Conservation (phyloP, 2,113 vertebrate species). For the Oncorhynchus masou region DNA sequence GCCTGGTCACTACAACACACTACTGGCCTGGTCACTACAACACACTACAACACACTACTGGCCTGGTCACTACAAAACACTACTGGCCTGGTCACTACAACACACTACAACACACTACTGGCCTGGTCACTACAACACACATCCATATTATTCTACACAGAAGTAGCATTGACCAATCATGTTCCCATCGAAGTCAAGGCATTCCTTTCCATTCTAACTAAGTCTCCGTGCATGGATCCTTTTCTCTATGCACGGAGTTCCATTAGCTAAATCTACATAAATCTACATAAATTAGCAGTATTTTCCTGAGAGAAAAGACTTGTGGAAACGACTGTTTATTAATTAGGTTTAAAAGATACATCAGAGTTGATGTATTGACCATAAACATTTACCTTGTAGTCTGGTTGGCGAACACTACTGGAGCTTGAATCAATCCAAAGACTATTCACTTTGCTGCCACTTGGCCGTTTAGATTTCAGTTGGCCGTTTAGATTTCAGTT, state of each 20-base stretch:
- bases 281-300: not conserved
- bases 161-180: not conserved
- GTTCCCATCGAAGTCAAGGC: not conserved
- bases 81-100: no score
- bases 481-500: slow-evolving; percentile 39
- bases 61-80: no score
- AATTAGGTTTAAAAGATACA: not conserved
- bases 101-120: not conserved
- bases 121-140: not conserved
- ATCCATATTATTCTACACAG: no score
- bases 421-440: slow-evolving; percentile 15
- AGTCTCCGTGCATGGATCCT: not conserved
- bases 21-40: no score
- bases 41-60: no score
- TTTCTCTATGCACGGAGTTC: not conserved
- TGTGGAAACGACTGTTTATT: not conserved
- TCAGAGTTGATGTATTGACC: not conserved
- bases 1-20: no score
- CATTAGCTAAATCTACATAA: not conserved
- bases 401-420: not conserved
- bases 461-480: slow-evolving; percentile 22
- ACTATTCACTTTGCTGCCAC: not conserved
- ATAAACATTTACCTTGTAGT: slow-evolving; percentile 25
- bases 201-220: not conserved
- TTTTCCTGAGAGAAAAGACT: not conserved